Evolutionary conservation across 2,888 invertebrate genomes (phyloP), one percentile per base, ranked within the genome.

Genomic region (Dione juno): DNA sequence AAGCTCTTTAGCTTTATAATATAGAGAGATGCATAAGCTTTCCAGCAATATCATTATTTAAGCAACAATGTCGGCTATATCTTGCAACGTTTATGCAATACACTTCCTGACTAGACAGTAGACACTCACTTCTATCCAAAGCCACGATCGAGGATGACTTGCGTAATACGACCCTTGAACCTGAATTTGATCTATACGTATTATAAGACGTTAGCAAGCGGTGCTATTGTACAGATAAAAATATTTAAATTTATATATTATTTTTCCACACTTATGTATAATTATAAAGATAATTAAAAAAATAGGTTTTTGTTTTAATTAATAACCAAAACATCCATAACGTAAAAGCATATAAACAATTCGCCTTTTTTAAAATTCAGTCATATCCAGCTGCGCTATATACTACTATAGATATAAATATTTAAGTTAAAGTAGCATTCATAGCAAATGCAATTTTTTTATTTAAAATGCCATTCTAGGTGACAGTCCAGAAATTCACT

Each of bases 141-240:
- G 37, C 50, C 45, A 52, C 66, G 66, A 66, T 70, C 53, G 58
- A 45, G 50, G 70, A 66, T 59, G 53, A 58, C 69, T 71, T 71
- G 61, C 71, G 69, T 69, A 74, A 74, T 53, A 40, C 67, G 69
- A 77, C 79, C 77, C 76, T 73, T 77, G 77, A 76, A 74, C 76
- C 76, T 70, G 69, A 66, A 57, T 41, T 54, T 48, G 37, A 63
- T 41, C 53, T 19, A 41, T 48, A 67, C 28, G 37, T 37, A 64
- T 53, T 50, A 64, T 63, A 63, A 41, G 41, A 67, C 21, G 21
- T 3, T 28, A 37, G 50, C 13, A 61, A 35, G 16, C 16, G 57
- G 57, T 11, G 16, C 16, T 40, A 13, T 57, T 53, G 21, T 28
- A 53, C 28, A 28, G 21, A 13, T 53, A 53, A 13, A 7, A 28